Base-by-base conservation (phyloP, 2,113 vertebrate species). In the Tachycineta bicolor region DNA sequence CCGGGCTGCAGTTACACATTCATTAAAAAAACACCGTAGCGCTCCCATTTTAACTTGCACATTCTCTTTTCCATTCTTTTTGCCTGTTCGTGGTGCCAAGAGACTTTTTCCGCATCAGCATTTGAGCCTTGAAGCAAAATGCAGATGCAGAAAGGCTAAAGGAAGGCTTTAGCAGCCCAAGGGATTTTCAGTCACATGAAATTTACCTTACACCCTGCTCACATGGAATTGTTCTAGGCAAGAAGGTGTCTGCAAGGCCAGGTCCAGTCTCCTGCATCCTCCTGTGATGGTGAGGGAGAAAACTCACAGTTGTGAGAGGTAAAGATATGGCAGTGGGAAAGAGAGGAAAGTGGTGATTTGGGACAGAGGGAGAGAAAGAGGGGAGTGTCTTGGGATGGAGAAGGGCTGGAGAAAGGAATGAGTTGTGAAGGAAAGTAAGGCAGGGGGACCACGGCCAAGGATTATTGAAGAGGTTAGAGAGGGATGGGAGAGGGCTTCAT, bases 401-500 rank as follows among this genome's bases (percentile, higher is more conserved):
- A 83, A 59, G 11, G 2, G 5, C 6, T 74, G 28, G 12, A 47
- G 33, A 68, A 59, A 10, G 5, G 56, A 22, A 5, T 4, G 5
- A 37, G 15, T 22, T 46, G 7, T 34, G 37, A 69, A 55, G 33
- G 58, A 65, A 29, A 33, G 21, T 43, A 78, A 68, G 56, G 2
- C 16, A 63, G 46, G 44, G 29, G 43, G 14, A 6, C 6, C 2
- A 1, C 33, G n/a, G 16, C 7, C 24, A 3, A 10, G 4, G 8
- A 5, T 12, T 53, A 37, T 44, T 77, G 52, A 58, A 20, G n/a
- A 74, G 12, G 12, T 21, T 73, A 37, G 31, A 69, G 19, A 50
- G 8, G 5, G 1, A 1, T 60, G 10, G 14, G 26, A 65, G 43
- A 19, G 5, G 18, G 3, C 3, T 15, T 74, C 14, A 1, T 81